Evolutionary conservation across 2,888 invertebrate genomes (phyloP).

Genomic region (Drosophila nr. medialis): DNA sequence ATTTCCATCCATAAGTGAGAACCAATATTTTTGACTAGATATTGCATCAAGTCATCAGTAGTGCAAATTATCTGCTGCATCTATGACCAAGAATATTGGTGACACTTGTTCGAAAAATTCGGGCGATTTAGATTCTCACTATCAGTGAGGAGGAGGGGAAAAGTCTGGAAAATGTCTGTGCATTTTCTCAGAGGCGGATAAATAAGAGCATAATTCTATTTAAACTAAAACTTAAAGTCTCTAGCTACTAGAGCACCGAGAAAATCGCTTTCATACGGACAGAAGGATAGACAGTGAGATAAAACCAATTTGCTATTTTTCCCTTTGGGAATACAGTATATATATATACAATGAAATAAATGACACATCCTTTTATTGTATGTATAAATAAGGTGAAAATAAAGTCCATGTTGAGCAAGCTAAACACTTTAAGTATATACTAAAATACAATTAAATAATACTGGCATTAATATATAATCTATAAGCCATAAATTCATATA

Average conservation of each 20-base stretch:
- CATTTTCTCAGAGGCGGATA: not conserved
- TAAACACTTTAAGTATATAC: constrained; percentile 34
- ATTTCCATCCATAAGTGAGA: not conserved
- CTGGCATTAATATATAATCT: constrained; percentile 11
- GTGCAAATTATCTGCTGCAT: not conserved
- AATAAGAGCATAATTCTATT: not conserved
- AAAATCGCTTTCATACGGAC: not conserved
- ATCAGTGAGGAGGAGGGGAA: not conserved
- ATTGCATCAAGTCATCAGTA: not conserved
- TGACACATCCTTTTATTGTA: constrained; percentile 26
- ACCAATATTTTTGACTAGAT: not conserved
- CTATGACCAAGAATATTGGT: not conserved
- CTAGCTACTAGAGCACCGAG: not conserved
- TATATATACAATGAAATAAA: constrained; percentile 1
- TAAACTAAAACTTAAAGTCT: not conserved
- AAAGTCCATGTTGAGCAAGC: constrained; percentile 64
- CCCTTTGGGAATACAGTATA: constrained; percentile 8
- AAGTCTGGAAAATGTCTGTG: not conserved
- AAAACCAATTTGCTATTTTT: constrained; percentile 1
- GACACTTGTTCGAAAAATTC: not conserved
- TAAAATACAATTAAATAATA: constrained; percentile 40
- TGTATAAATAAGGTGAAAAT: constrained; percentile 63
- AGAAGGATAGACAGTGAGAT: not conserved
- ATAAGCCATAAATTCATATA: constrained; percentile 58
- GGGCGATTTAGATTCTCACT: not conserved